A percentile compares a stretch with the other conserved stretches of the same genome.
Conservation (phyloP, 2,888 invertebrate species). For the Brachypterus glaber region DNA sequence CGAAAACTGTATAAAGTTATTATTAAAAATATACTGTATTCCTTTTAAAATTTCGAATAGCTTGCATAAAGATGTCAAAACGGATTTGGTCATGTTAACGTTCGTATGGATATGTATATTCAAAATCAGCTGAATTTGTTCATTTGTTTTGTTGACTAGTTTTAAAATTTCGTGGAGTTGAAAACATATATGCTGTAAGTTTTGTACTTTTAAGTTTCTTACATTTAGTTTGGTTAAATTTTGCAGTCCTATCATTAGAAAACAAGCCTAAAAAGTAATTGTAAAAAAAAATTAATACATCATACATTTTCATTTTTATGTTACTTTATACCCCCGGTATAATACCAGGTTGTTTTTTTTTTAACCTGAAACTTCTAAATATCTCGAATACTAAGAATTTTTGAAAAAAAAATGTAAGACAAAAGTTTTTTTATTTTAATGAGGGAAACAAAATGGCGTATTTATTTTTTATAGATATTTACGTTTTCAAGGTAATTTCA, state of each 20-base stretch:
- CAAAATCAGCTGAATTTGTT: constrained; percentile 50
- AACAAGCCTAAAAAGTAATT: constrained; percentile 40
- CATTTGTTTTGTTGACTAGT: constrained; percentile 41
- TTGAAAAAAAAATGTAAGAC: too few relatives aligned
- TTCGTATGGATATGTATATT: constrained; percentile 60
- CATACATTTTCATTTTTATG: too few relatives aligned
- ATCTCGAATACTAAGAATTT: too few relatives aligned
- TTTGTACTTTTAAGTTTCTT: constrained; percentile 44
- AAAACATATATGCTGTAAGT: constrained; percentile 44
- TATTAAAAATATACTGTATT: constrained; percentile 59
- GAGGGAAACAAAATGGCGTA: too few relatives aligned
- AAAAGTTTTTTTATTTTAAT: too few relatives aligned
- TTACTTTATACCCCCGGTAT: too few relatives aligned
- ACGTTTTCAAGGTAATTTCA: too few relatives aligned
- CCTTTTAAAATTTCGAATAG: constrained; percentile 73
- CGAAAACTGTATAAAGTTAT: constrained; percentile 59
- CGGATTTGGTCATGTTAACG: constrained; percentile 67
- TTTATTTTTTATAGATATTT: too few relatives aligned
- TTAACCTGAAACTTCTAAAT: too few relatives aligned
- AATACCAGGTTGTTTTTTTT: too few relatives aligned
- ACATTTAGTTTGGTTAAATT: constrained; percentile 41
- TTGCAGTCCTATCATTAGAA: constrained; percentile 56
- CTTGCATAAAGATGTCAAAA: constrained; percentile 66
- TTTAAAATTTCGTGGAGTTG: constrained; percentile 47
- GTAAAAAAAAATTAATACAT: too few relatives aligned